These are phyloP conservation scores for Halocaridina rubra DNA, from an alignment of 2,888 invertebrate genomes.

Conservation along the genomic window DNA sequence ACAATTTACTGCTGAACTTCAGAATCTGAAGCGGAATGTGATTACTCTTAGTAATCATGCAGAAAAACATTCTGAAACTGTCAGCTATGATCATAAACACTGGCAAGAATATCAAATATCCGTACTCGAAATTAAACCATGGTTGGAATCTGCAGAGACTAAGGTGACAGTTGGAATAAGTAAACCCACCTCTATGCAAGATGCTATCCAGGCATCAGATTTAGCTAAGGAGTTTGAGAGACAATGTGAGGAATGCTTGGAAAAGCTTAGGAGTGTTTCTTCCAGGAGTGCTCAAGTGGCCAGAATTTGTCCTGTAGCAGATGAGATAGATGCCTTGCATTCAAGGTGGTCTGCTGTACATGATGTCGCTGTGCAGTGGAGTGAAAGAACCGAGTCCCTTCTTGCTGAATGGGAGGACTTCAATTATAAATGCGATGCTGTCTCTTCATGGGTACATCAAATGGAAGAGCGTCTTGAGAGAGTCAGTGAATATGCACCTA, in stretches of 20 bases:
- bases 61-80: conserved; percentile 76
- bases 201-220: conserved; percentile 74
- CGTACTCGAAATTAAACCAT: conserved; percentile 76
- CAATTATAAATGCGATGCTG: conserved; percentile 80
- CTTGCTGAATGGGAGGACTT: conserved; percentile 85
- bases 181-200: conserved; percentile 82
- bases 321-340: conserved; percentile 86
- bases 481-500: conserved; percentile 65
- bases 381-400: conserved; percentile 81
- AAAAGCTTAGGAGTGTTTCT: conserved; percentile 80
- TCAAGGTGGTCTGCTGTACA: conserved; percentile 83
- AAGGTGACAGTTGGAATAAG: conserved; percentile 78
- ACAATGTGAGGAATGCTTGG: conserved; percentile 82
- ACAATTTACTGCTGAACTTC: conserved; percentile 80
- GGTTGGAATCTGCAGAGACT: conserved; percentile 89
- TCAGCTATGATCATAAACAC: conserved; percentile 82
- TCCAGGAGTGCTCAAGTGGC: conserved; percentile 81
- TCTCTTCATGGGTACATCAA: conserved; percentile 80
- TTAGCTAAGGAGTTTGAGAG: conserved; percentile 78
- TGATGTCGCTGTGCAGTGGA: conserved; percentile 79
- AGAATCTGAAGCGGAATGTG: conserved; percentile 80
- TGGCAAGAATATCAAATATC: conserved; percentile 88
- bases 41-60: conserved; percentile 81
- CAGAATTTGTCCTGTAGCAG: conserved; percentile 81
- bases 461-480: conserved; percentile 67